A percentile compares a stretch with the other conserved stretches of the same genome.
These are phyloP conservation scores for Typhlomys cinereus DNA, from an alignment of 2,113 vertebrate species.

Conservation along the genomic window DNA sequence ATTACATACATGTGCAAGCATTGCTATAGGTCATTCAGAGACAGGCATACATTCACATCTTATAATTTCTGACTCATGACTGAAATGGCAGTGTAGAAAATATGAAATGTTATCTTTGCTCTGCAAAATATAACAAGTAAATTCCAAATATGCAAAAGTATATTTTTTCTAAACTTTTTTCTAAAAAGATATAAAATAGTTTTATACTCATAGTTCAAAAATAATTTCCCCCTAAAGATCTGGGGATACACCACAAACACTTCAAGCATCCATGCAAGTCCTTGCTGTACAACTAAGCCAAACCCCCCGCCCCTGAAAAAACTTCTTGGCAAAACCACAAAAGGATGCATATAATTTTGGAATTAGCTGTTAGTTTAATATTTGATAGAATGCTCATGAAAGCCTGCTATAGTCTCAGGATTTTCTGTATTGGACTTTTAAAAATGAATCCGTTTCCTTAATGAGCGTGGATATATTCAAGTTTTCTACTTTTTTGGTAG, in stretches of 20 bases:
- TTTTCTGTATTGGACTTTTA: not conserved
- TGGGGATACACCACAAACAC: not conserved
- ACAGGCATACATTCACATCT: not conserved
- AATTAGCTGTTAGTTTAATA: not conserved
- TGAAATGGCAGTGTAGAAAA: not conserved
- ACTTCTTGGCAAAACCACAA: not conserved
- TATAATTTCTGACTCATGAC: too few species aligned
- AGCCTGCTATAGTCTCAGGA: not conserved
- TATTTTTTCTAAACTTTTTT: not conserved
- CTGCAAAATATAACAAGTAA: not conserved
- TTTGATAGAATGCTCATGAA: not conserved
- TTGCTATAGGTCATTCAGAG: not conserved
- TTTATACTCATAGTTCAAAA: not conserved
- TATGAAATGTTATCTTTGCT: not conserved
- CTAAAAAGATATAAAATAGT: not conserved
- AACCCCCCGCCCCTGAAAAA: not conserved
- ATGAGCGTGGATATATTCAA: not conserved
- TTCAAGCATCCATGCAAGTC: not conserved
- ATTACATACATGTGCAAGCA: not conserved
- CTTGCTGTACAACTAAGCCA: not conserved
- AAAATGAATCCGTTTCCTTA: not conserved
- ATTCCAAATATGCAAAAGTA: slow-evolving; percentile 1
- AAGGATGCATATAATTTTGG: not conserved
- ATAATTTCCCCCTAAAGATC: too few species aligned
- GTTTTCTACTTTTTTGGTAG: not conserved